Conservation (phyloP, 2,797 vertebrate species). For the Acanthurus tractus region DNA sequence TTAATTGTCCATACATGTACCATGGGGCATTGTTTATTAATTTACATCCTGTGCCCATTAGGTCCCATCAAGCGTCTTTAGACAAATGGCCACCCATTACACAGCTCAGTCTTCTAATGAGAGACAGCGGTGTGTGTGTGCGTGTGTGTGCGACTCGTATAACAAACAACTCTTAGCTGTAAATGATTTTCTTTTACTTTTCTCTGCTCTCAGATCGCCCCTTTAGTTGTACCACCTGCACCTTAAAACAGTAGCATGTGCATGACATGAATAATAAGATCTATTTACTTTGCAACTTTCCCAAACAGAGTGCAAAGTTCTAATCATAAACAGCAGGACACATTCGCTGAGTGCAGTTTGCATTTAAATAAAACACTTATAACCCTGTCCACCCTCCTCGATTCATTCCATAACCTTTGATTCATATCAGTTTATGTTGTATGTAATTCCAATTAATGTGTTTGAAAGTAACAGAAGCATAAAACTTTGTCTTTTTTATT, state of each 20-base stretch:
- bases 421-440: background rate
- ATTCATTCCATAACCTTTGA: background rate
- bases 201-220: background rate
- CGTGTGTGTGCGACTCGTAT: conserved; percentile 18
- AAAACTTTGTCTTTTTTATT: background rate
- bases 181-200: conserved; percentile 41
- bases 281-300: background rate
- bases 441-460: background rate
- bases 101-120: conserved; percentile 65
- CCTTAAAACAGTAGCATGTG: background rate
- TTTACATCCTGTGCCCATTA: conserved; percentile 81
- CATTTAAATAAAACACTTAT: background rate
- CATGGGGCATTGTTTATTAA: conserved; percentile 80
- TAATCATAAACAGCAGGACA: background rate
- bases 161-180: conserved; percentile 54
- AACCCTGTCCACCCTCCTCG: background rate
- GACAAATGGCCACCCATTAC: conserved; percentile 79
- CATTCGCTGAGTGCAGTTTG: background rate
- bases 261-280: background rate
- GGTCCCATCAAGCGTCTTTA: conserved; percentile 70
- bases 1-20: conserved; percentile 81
- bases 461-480: background rate
- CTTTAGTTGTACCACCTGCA: conserved; percentile 20
- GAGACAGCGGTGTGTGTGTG: conserved; percentile 28
- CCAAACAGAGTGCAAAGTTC: background rate